Evolutionary conservation across 2,113 vertebrate genomes (phyloP).

Genomic region (Falcunculus frontatus): DNA sequence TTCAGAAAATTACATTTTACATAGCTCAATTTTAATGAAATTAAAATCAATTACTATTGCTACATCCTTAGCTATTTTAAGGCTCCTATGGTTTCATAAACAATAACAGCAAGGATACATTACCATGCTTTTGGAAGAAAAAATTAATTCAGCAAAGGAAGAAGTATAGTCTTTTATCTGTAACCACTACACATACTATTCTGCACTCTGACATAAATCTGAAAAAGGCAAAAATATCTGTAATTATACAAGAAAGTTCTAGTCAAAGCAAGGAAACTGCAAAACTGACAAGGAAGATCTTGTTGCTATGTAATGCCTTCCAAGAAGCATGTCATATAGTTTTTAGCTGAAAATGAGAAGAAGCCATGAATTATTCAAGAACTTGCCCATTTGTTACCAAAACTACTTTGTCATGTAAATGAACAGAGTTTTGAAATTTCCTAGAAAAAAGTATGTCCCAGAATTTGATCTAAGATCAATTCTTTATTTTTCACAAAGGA

Average conservation of each 20-base stretch:
- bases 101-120: background rate
- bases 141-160: constrained; percentile 1
- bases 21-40: constrained; percentile 4
- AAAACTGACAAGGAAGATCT: background rate
- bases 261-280: background rate
- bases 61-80: constrained; percentile 29
- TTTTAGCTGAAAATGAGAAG: constrained; percentile 16
- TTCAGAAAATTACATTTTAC: constrained; percentile 3
- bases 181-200: background rate
- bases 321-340: background rate
- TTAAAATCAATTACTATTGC: constrained; percentile 32
- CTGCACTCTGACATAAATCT: background rate
- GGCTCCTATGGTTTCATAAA: constrained; percentile 9
- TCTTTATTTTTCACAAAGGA: background rate
- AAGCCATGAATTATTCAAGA: constrained; percentile 26
- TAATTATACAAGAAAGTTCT: background rate
- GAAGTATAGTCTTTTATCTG: background rate
- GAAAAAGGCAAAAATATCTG: background rate
- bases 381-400: background rate
- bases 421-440: constrained; percentile 5
- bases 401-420: constrained; percentile 1
- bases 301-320: background rate
- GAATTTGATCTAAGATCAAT: background rate
- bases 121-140: background rate
- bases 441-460: background rate